Percentiles rank a stretch among this genome's conserved stretches.
Evolutionary conservation across 2,113 vertebrate species (phyloP).

Genomic region (Propithecus coquereli): DNA sequence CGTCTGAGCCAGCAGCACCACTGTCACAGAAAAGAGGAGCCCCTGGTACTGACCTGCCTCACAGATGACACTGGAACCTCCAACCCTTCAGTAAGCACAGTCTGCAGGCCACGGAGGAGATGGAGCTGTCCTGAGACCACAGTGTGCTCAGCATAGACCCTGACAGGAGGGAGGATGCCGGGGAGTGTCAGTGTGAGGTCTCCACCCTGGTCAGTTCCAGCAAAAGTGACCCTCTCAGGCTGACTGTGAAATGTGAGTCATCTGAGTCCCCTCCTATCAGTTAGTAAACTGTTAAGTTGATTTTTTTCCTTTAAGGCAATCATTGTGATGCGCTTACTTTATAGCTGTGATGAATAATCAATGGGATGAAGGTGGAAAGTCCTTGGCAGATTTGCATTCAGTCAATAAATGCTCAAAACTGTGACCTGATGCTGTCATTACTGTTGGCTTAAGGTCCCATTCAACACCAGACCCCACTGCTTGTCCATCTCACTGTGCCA

Average conservation of each 20-base stretch:
- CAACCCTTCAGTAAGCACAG: not conserved
- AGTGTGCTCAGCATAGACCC: not conserved
- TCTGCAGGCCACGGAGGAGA: not conserved
- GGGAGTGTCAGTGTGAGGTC: slow-evolving; percentile 11
- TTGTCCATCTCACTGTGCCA: not conserved
- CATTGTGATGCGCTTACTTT: not conserved
- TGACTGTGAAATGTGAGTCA: not conserved
- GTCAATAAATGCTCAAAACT: not conserved
- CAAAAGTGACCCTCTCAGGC: fast-evolving
- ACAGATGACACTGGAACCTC: not conserved
- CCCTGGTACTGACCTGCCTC: not conserved
- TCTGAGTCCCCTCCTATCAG: too few species aligned
- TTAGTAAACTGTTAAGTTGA: too few species aligned
- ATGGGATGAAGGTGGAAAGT: not conserved
- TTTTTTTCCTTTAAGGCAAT: not conserved
- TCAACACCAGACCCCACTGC: not conserved
- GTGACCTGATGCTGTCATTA: not conserved
- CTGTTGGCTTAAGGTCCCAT: not conserved
- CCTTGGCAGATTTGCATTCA: too few species aligned
- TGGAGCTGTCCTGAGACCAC: not conserved
- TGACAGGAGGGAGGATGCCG: fast-evolving
- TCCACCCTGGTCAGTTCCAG: fast-evolving
- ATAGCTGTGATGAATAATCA: not conserved
- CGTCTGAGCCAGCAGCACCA: not conserved
- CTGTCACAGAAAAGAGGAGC: not conserved